Evolutionary conservation across 1,140 invertebrate species (phyloP).

Genomic region (Diprion similis): DNA sequence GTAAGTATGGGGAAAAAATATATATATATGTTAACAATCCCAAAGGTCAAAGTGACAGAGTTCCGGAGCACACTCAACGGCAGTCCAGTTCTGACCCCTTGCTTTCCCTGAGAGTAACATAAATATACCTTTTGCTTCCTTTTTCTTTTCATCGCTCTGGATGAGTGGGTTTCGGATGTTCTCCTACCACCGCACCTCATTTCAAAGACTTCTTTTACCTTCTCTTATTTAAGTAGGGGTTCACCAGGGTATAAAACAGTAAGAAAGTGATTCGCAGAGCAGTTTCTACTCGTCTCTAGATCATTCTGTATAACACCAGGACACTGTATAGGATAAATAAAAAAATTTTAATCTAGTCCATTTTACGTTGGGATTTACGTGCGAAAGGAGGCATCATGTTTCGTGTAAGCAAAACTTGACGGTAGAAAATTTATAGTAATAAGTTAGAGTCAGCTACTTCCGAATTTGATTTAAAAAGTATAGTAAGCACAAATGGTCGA

Average conservation of each 20-base stretch:
- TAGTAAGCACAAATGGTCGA: background rate
- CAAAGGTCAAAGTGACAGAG: background rate
- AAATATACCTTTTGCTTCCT: background rate
- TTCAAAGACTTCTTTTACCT: slow-evolving; percentile 49
- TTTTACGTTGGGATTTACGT: background rate
- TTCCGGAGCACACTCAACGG: background rate
- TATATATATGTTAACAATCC: background rate
- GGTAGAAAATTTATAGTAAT: background rate
- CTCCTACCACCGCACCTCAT: slow-evolving; percentile 41
- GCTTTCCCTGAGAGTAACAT: background rate
- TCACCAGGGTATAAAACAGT: slow-evolving; percentile 52
- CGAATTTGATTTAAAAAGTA: slow-evolving; percentile 16
- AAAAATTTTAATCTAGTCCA: background rate
- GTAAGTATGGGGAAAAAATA: background rate
- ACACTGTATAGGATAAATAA: background rate
- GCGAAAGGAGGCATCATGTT: slow-evolving; percentile 31
- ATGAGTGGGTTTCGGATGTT: slow-evolving; percentile 49
- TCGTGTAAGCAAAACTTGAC: slow-evolving; percentile 27
- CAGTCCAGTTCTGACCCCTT: slow-evolving; percentile 6
- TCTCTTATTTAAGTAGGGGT: slow-evolving; percentile 47
- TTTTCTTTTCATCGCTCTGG: slow-evolving; percentile 49
- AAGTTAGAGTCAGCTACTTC: too few species aligned
- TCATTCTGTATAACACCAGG: slow-evolving; percentile 10
- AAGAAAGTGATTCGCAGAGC: slow-evolving; percentile 38
- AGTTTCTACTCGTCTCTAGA: slow-evolving; percentile 35